Base-by-base conservation (phyloP, 2,797 vertebrate genomes). In the Psittacula echo region DNA sequence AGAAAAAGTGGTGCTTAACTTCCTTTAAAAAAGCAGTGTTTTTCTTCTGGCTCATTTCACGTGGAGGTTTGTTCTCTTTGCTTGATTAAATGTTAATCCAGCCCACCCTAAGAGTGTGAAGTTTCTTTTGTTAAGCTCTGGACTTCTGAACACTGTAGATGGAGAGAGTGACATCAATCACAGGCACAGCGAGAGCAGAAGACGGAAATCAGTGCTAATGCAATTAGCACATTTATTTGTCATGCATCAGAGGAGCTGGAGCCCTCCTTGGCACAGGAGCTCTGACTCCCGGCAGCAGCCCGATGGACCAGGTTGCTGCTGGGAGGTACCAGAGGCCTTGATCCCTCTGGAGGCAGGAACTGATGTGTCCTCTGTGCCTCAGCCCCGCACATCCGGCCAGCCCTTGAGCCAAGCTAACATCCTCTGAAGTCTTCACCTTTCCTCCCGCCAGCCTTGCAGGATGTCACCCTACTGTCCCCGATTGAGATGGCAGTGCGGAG, bases 171-270 rank as follows among this genome's bases (percentile, higher is more conserved):
- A 54, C 61, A 81, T 87, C 77, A 89, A 56, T 94, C 89, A 89
- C 58, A 15, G 26, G 64, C 72, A 14, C 67, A 34, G 87, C 0
- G 3, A 79, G 68, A 78, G 85, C 12, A 2, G 53, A 91, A 85
- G 89, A 39, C 16, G 1, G 58, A 76, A 87, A 41, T 56, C 37
- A 26, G 85, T 8, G 11, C 39, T 78, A 90, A 91, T 78, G 65
- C 81, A 64, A 90, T 97, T 94, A 94, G 64, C 85, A 82, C 83
- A 24, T 53, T 54, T 87, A 83, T 87, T 92, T 95, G 88, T 94
- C 95, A 62, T 17, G 78, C 94, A 47, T 94, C 94, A 94, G 73
- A 78, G 79, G 82, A 94, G 78, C 80, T 32, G 5, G 56, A 94
- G 84, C 90, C 84, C 71, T 93, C 78, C 61, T 65, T 87, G 85